Evolutionary conservation across 1,140 invertebrate genomes (phyloP), one percentile per base, ranked within the genome.

Genomic region (Sipha flava): DNA sequence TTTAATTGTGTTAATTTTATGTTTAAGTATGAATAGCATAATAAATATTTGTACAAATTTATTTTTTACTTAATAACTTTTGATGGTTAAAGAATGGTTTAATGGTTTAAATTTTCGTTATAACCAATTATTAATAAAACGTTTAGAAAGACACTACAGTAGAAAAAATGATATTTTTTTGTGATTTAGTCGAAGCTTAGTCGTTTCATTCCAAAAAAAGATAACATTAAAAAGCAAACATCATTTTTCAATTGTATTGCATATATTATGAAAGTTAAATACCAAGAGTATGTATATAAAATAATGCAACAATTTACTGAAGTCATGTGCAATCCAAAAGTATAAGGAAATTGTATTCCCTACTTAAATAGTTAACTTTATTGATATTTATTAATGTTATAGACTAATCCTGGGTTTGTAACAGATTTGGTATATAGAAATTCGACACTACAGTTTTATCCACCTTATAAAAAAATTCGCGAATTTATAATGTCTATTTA

Each of bases 191-290:
- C 73, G 14, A 77, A 77, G 43, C 14, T 77, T 54, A 57, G 49
- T 45, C 73, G 73, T 37, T 77, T 54, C 21, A 77, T 77, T 43
- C 73, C 73, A 23, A 77, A 77, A 57, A 77, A 59, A 59, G 73
- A 77, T 54, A 77, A 59, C 2, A 31, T 77, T 7, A 77, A 59
- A 59, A 77, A 77, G 6, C 73, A 77, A 57, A 37, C n/a, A n/a
- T 77, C 73, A 12, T 77, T 77, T 77, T 77, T 29, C 21, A 77
- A 77, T 43, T 77, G 73, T 40, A 52, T 77, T 43, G 73, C 73
- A 0, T 77, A 77, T 43, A 57, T 77, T 57, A 77, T 77, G 73
- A 77, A 77, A 77, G 73, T 77, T 26, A 77, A 77, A n/a, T 77
- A 77, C 3, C 34, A 77, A 77, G 52, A 59, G 5, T 77, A 77